Evolutionary conservation across 2,888 invertebrate species (phyloP), one percentile per base, ranked within the genome.

Genomic region (Linyphia triangularis): DNA sequence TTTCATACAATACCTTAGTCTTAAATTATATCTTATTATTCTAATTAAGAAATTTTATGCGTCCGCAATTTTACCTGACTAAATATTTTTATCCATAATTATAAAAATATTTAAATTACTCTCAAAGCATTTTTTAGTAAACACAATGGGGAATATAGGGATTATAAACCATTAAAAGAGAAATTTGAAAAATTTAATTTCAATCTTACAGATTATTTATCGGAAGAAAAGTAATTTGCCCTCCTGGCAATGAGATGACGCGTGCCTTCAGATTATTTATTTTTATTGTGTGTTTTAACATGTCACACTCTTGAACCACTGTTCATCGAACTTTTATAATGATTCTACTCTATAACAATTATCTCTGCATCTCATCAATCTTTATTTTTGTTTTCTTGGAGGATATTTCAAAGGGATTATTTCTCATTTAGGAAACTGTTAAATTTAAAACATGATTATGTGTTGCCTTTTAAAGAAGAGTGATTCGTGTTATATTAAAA

Each of bases 311-410:
- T 61, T 61, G 7, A 43, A 73, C 63, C 83, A 51, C 43, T 73
- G 65, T 37, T 33, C 69, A 61, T 82, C 57, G 40, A 51, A 26
- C 51, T 63, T 22, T 61, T 83, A 63, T 43, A 82, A 82, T 72
- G 82, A 82, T 82, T 72, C 10, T 33, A 30, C 13, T 30, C 26
- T 28, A 51, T 30, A 83, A 73, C 72, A 65, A 83, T 83, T 83
- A 73, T 73, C 63, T 37, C 24, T n/a, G 9, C 19, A 61, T 16
- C 6, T 19, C 22, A 73, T 83, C 51, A 63, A 73, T 73, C 83
- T 73, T 30, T 24, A n/a, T 16, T 63, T 63, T 57, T 83, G 83
- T 63, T 83, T 83, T 63, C 65, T 73, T 43, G 65, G 43, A 19
- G 59, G 30, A 57, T 57, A 16, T 57, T 59, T 73, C 16, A 7